phyloP scores from a whole-genome alignment of 1,140 invertebrate species.

The Atta cephalotes region DNA sequence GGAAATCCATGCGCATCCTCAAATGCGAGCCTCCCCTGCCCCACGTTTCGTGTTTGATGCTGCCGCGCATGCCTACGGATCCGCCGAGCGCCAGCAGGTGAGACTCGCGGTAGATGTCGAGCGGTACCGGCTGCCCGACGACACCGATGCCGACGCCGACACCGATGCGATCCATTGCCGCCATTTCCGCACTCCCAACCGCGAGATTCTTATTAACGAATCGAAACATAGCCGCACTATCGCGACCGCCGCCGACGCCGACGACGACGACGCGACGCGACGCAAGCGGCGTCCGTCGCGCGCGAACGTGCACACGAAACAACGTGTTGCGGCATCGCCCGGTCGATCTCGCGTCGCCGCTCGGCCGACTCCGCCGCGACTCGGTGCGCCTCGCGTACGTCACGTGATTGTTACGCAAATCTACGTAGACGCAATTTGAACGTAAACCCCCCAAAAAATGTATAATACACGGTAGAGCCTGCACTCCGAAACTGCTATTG shows the following conservation, averaged over 20 bases:
- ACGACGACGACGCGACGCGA: too few relatives aligned
- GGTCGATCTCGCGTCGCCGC: constrained; percentile 41
- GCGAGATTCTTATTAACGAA: too few relatives aligned
- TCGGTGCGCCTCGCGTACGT: constrained; percentile 21
- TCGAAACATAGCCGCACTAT: too few relatives aligned
- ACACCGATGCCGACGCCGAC: too few relatives aligned
- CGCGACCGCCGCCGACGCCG: not conserved
- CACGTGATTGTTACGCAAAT: not conserved
- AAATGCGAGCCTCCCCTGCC: not conserved
- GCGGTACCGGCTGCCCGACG: not conserved
- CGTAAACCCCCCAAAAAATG: not conserved
- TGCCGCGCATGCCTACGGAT: constrained; percentile 61
- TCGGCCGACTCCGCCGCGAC: constrained; percentile 17
- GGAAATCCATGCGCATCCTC: constrained; percentile 21
- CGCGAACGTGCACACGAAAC: constrained; percentile 51
- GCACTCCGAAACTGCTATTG: not conserved
- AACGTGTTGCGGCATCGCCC: constrained; percentile 56
- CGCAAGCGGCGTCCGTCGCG: not conserved
- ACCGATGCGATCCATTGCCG: too few relatives aligned
- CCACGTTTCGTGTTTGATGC: constrained; percentile 22
- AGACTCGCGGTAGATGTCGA: constrained; percentile 31
- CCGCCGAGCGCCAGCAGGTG: constrained; percentile 12
- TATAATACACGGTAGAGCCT: not conserved
- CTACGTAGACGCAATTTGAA: not conserved
- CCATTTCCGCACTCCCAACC: too few relatives aligned